Evolutionary conservation across 1,140 invertebrate species (phyloP).

Genomic region (Drosophila nebulosa): DNA sequence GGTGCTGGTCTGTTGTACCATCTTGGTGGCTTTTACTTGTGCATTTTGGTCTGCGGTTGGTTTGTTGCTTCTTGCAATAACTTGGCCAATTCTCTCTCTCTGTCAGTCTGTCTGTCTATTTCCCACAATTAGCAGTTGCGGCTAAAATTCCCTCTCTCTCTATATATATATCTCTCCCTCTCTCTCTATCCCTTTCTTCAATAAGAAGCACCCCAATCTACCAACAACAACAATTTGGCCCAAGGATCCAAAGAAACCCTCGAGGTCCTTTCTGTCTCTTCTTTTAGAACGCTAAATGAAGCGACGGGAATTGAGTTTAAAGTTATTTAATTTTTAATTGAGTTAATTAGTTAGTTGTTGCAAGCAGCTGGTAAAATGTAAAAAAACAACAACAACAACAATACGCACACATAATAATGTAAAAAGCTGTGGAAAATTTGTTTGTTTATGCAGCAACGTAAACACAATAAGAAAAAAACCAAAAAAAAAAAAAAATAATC

Average conservation of each 20-base stretch:
- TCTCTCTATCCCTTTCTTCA: no score
- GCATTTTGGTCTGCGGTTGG: conserved; percentile 47
- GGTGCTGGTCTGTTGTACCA: background rate
- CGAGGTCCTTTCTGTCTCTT: background rate
- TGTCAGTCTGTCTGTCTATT: conserved; percentile 10
- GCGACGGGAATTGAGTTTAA: conserved; percentile 58
- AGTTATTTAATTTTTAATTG: conserved; percentile 75
- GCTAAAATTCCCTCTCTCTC: conserved; percentile 24
- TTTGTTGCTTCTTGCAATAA: conserved; percentile 29
- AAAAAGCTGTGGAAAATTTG: conserved; percentile 46
- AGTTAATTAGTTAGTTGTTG: conserved; percentile 55
- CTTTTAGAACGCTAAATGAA: conserved; percentile 23
- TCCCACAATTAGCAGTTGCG: conserved; percentile 60
- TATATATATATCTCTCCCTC: no score
- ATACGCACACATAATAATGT: conserved; percentile 1
- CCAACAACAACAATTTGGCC: background rate
- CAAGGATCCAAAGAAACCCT: conserved; percentile 24
- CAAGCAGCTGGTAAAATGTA: conserved; percentile 2
- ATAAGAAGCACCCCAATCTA: conserved; percentile 41
- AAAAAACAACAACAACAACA: conserved; percentile 15
- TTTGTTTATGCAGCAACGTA: conserved; percentile 65
- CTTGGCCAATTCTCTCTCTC: conserved; percentile 10
- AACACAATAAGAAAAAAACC: background rate
- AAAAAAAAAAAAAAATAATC: background rate
- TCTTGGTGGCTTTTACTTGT: conserved; percentile 4